Evolutionary conservation across 2,113 vertebrate species (phyloP).

Genomic region (Andinoacara biseriatus): DNA sequence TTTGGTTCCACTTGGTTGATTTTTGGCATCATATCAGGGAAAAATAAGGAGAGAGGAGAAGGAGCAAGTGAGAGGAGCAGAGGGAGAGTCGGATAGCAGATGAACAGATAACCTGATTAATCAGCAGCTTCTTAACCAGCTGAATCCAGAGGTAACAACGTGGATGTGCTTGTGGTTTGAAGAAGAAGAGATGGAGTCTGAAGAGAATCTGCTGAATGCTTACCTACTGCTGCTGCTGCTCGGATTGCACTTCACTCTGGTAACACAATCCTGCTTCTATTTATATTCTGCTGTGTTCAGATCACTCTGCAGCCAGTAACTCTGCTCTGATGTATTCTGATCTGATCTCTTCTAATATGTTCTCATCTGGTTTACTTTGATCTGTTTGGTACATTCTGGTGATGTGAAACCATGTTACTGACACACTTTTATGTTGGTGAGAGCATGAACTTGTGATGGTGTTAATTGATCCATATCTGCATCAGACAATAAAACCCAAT

Average conservation of each 20-base stretch:
- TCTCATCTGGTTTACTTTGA: background rate
- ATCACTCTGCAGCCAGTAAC: background rate
- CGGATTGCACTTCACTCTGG: slow-evolving; percentile 46
- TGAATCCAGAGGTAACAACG: background rate
- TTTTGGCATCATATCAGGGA: slow-evolving; percentile 21
- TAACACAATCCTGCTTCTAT: background rate
- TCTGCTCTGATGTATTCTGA: background rate
- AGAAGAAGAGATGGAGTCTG: slow-evolving; percentile 59
- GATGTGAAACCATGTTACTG: background rate
- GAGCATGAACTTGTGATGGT: background rate
- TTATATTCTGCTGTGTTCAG: background rate
- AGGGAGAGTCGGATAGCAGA: background rate
- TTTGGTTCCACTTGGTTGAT: slow-evolving; percentile 43
- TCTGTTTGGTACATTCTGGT: background rate
- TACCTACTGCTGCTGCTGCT: slow-evolving; percentile 63
- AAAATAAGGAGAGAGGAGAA: background rate
- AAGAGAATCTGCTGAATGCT: slow-evolving; percentile 49
- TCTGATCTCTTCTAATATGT: background rate
- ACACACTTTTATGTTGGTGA: background rate
- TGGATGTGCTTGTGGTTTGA: slow-evolving; percentile 3
- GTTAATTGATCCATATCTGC: background rate
- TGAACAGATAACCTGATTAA: slow-evolving; percentile 1
- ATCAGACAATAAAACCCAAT: background rate
- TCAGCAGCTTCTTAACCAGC: background rate
- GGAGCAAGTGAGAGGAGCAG: background rate